phyloP scores from a whole-genome alignment of 2,888 invertebrate species.

The Spodoptera exigua region DNA sequence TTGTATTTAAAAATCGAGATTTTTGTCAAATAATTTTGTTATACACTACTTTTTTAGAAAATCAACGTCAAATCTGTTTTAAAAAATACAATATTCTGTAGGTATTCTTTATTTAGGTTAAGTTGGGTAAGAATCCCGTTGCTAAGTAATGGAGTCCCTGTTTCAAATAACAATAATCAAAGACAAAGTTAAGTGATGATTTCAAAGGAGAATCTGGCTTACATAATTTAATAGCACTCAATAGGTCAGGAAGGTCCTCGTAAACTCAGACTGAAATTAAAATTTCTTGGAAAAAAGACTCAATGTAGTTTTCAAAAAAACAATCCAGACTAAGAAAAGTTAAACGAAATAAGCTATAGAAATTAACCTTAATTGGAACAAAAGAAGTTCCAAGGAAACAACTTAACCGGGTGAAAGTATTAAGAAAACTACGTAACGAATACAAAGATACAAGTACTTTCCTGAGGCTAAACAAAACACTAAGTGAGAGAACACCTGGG shows the following conservation, averaged over 20 bases:
- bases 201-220: no score
- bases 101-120: no score
- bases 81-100: no score
- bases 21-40: neutral
- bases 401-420: conserved; percentile 11
- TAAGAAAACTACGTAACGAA: conserved; percentile 41
- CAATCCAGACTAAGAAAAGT: no score
- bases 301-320: no score
- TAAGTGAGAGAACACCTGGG: conserved; percentile 67
- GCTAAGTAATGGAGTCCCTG: no score
- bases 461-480: conserved; percentile 68
- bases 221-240: no score
- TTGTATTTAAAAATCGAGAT: neutral
- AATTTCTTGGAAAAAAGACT: neutral
- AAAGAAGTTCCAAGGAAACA: neutral
- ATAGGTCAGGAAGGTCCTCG: no score
- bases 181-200: no score
- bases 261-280: neutral
- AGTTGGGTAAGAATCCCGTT: no score
- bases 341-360: neutral
- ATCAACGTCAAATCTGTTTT: no score
- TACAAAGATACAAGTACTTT: conserved; percentile 53
- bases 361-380: neutral
- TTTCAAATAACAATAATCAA: no score
- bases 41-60: neutral